phyloP scores from a whole-genome alignment of 2,113 vertebrate genomes.

The Choloepus hoffmanni region DNA sequence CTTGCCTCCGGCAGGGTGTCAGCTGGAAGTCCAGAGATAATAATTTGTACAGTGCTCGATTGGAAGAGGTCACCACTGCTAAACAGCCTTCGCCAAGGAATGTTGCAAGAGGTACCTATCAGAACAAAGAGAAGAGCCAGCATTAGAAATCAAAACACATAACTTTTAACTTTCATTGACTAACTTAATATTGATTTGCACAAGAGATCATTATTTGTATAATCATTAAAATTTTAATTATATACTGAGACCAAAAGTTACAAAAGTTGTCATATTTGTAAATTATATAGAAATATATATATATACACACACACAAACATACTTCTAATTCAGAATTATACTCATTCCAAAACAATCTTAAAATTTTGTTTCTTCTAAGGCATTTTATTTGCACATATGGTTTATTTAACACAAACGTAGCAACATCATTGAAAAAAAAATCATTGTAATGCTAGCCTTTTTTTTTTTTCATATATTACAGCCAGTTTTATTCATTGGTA shows the following conservation, averaged over 20 bases:
- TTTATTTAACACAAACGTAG: constrained; percentile 47
- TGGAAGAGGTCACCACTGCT: constrained; percentile 85
- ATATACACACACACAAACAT: background rate
- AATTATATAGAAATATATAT: background rate
- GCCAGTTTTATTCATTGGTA: constrained; percentile 56
- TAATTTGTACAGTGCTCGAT: constrained; percentile 83
- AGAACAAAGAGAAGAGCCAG: constrained; percentile 81
- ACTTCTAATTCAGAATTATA: background rate
- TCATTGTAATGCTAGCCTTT: constrained; percentile 51
- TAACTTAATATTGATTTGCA: background rate
- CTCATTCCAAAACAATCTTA: background rate
- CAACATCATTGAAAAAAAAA: background rate
- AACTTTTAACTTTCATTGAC: constrained; percentile 39
- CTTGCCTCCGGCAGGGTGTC: constrained; percentile 86
- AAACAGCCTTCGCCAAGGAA: constrained; percentile 83
- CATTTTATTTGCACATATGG: constrained; percentile 39
- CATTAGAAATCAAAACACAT: constrained; percentile 83
- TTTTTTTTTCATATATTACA: constrained; percentile 7
- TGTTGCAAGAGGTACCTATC: constrained; percentile 88
- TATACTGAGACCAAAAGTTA: background rate
- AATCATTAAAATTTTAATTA: background rate
- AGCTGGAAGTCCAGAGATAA: constrained; percentile 86
- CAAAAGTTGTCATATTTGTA: background rate
- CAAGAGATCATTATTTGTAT: background rate
- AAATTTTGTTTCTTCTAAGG: background rate